A percentile compares a stretch with the other conserved stretches of the same genome.
Conservation (phyloP, 2,113 vertebrate genomes). For the Bufo bufo region DNA sequence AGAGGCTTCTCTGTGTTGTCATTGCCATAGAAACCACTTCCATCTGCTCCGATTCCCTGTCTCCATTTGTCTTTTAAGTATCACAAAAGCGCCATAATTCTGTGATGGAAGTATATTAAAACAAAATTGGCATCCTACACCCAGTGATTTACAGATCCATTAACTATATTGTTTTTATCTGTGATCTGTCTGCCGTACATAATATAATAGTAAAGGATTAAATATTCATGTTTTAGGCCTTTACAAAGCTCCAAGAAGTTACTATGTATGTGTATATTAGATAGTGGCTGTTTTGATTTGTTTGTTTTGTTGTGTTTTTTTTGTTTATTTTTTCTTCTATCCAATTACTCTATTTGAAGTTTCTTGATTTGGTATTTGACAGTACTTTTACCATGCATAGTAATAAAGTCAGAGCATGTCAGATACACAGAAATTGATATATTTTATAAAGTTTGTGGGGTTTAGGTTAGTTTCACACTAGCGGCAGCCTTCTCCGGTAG, state of each 20-base stretch:
- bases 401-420: no score
- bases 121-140: constrained; percentile 26
- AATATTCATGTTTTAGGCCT: not conserved
- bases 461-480: no score
- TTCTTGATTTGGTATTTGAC: no score
- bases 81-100: constrained; percentile 58
- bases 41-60: constrained; percentile 54
- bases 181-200: not conserved
- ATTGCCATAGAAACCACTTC: constrained; percentile 64
- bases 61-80: constrained; percentile 52
- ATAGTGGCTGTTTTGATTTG: no score
- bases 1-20: constrained; percentile 58
- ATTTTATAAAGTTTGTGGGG: no score
- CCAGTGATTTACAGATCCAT: constrained; percentile 42
- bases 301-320: no score
- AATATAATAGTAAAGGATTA: not conserved
- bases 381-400: no score
- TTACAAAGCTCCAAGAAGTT: not conserved
- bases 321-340: no score
- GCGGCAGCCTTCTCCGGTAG: no score
- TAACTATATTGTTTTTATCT: constrained; percentile 9
- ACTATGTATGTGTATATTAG: not conserved
- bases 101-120: constrained; percentile 51
- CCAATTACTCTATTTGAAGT: no score
- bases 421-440: no score